Percentiles rank a stretch among this genome's conserved stretches.
Conservation (phyloP, 2,113 vertebrate species). For the Megaleporinus macrocephalus region DNA sequence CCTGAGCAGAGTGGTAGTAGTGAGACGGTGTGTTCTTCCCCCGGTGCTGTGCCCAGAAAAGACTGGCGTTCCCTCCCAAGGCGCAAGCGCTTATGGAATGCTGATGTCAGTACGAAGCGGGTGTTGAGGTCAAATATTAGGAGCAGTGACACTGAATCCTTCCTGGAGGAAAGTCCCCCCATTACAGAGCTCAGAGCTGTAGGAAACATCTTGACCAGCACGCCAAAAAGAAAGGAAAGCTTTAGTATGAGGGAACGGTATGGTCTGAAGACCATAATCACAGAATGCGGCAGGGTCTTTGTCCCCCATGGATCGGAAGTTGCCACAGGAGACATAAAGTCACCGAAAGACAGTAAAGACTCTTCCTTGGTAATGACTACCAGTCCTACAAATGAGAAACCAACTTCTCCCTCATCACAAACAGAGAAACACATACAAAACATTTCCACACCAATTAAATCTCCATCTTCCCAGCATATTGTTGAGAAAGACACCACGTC, state of each 20-base stretch:
- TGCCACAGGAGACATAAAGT: slow-evolving; percentile 48
- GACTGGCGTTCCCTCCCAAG: slow-evolving; percentile 59
- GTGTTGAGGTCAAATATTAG: slow-evolving; percentile 25
- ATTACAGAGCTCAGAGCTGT: slow-evolving; percentile 32
- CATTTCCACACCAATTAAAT: neutral
- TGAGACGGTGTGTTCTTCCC: slow-evolving; percentile 7
- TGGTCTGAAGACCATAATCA: slow-evolving; percentile 74
- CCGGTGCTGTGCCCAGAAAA: slow-evolving; percentile 4
- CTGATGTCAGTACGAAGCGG: slow-evolving; percentile 45
- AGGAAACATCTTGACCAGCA: neutral
- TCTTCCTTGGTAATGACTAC: neutral
- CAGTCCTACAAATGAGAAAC: slow-evolving; percentile 22
- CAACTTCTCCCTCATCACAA: slow-evolving; percentile 17
- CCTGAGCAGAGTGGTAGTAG: slow-evolving; percentile 18
- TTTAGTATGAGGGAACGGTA: slow-evolving; percentile 72
- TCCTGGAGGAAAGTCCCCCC: neutral
- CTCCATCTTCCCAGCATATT: neutral
- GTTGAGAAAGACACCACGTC: neutral
- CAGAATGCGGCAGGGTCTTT: slow-evolving; percentile 75
- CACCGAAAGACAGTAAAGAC: slow-evolving; percentile 35
- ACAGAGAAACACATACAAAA: slow-evolving; percentile 21
- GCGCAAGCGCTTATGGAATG: slow-evolving; percentile 55
- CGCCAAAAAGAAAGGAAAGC: slow-evolving; percentile 69
- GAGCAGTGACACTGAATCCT: slow-evolving; percentile 1
- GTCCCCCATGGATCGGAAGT: slow-evolving; percentile 72